Evolutionary conservation across 2,797 vertebrate species (phyloP).

Genomic region (Schizopygopsis malacanthus): DNA sequence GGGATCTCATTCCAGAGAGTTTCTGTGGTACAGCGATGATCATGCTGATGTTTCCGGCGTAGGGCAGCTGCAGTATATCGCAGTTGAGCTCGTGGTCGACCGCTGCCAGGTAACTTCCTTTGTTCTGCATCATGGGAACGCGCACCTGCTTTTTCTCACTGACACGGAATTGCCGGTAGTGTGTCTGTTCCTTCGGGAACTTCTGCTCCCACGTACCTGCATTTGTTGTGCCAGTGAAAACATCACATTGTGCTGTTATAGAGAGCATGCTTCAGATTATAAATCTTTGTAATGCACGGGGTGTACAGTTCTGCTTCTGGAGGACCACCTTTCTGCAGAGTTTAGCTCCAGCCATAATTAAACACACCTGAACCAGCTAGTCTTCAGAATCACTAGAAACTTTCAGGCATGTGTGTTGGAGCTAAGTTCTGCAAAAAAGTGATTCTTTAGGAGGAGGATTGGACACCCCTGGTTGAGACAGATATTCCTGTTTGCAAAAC

Average conservation of each 20-base stretch:
- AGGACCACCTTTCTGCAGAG: background rate
- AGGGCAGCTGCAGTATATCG: constrained; percentile 88
- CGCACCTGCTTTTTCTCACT: constrained; percentile 89
- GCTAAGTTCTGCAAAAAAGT: background rate
- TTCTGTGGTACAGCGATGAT: constrained; percentile 91
- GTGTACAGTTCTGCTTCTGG: background rate
- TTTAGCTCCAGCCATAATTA: background rate
- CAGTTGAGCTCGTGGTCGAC: constrained; percentile 92
- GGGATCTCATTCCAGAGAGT: constrained; percentile 87
- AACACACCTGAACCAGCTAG: background rate
- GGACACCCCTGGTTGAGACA: background rate
- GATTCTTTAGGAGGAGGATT: background rate
- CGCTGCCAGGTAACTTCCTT: constrained; percentile 91
- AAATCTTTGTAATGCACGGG: background rate
- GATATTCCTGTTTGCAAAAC: background rate
- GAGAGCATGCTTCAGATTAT: background rate
- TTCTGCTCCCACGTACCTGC: constrained; percentile 96
- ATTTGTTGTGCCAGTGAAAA: constrained; percentile 2
- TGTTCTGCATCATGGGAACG: constrained; percentile 95
- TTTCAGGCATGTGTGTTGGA: background rate
- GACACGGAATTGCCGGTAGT: constrained; percentile 87
- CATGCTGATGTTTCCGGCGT: constrained; percentile 95
- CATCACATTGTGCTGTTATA: background rate
- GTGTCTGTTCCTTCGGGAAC: constrained; percentile 90
- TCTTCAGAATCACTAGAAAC: background rate